phyloP scores from a whole-genome alignment of 1,140 invertebrate genomes.

The Ceratina australensis region DNA sequence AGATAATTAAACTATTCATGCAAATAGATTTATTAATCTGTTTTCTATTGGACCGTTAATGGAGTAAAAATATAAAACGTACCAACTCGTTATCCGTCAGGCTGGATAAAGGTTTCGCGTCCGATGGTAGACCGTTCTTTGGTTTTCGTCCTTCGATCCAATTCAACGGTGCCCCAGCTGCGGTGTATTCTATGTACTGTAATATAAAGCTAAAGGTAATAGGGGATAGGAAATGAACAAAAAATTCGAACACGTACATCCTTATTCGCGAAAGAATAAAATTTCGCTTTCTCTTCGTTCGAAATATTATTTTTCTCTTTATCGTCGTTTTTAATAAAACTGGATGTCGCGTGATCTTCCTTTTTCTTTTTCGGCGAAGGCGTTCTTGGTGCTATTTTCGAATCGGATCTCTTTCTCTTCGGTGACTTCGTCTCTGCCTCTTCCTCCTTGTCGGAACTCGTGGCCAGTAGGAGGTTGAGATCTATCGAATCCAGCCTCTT shows the following conservation, averaged over 20 bases:
- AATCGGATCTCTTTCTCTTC: neutral
- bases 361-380: conserved; percentile 2
- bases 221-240: neutral
- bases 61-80: neutral
- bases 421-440: neutral
- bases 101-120: conserved; percentile 60
- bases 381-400: neutral
- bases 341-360: no score
- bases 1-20: no score
- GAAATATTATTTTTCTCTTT: neutral
- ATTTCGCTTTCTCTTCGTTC: conserved; percentile 48
- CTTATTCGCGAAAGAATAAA: conserved; percentile 65
- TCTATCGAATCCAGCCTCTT: conserved; percentile 86
- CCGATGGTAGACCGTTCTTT: conserved; percentile 58
- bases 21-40: neutral
- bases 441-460: neutral
- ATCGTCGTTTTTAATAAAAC: neutral
- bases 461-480: conserved; percentile 80
- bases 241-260: conserved; percentile 63
- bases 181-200: conserved; percentile 69
- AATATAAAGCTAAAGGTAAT: neutral
- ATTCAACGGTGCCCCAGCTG: conserved; percentile 66
- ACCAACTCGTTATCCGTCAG: conserved; percentile 58
- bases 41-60: neutral
- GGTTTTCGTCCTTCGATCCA: conserved; percentile 70